These are phyloP conservation scores for Drosophila azteca DNA, from an alignment of 1,140 invertebrate species.

Conservation along the genomic window DNA sequence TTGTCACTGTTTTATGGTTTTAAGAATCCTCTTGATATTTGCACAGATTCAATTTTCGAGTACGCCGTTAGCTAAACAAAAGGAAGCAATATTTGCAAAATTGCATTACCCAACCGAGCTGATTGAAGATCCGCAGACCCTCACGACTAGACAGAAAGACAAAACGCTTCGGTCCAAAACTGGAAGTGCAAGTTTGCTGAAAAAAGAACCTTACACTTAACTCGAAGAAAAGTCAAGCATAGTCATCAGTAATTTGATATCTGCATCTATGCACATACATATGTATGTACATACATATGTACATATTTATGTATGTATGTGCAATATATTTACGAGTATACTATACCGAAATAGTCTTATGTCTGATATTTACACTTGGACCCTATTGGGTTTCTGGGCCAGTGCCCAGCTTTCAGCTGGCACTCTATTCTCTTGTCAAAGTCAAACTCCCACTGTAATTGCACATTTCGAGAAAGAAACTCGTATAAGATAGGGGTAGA, in stretches of 20 bases:
- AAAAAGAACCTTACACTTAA: conserved; percentile 15
- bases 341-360: not conserved
- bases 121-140: conserved; percentile 4
- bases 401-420: conserved; percentile 26
- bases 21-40: conserved; percentile 18
- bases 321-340: not conserved
- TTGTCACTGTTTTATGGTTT: conserved; percentile 16
- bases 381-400: conserved; percentile 57
- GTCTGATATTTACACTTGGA: conserved; percentile 37
- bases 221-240: conserved; percentile 10
- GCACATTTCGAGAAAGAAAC: not conserved
- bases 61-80: not conserved
- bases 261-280: not conserved
- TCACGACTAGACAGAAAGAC: not conserved
- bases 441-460: conserved; percentile 36
- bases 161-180: not conserved
- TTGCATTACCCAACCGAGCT: too few relatives aligned
- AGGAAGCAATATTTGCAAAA: not conserved
- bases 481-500: too few relatives aligned
- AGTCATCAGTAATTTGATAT: conserved; percentile 34
- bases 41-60: not conserved
- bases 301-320: too few relatives aligned
- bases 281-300: not conserved
- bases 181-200: conserved; percentile 22
- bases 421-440: conserved; percentile 37